A percentile compares a stretch with the other conserved stretches of the same genome.
These are phyloP conservation scores for Eulemur albifrons DNA, from an alignment of 2,797 vertebrate genomes.

Conservation along the genomic window DNA sequence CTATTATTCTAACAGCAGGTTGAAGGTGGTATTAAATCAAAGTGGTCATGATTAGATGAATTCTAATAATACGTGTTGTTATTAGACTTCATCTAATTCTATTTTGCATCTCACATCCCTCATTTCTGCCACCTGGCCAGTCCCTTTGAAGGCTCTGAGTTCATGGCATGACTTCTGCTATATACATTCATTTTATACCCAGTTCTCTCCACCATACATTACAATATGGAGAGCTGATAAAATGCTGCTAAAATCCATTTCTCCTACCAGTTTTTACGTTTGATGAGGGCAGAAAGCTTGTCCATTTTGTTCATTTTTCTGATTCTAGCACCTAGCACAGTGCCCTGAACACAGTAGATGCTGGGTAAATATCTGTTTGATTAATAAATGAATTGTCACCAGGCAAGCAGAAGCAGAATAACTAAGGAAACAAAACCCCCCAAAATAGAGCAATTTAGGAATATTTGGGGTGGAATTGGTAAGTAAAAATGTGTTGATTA, in stretches of 20 bases:
- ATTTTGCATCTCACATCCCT: not conserved
- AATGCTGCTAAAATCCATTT: not conserved
- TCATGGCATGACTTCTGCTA: not conserved
- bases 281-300: not conserved
- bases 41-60: not conserved
- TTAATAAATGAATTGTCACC: not conserved
- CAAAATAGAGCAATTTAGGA: not conserved
- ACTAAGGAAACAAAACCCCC: not conserved
- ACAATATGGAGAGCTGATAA: not conserved
- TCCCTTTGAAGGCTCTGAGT: not conserved
- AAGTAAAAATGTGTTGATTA: not conserved
- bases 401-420: not conserved
- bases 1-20: not conserved
- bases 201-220: not conserved
- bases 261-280: not conserved
- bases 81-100: not conserved
- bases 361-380: not conserved
- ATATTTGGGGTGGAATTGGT: not conserved
- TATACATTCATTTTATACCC: not conserved
- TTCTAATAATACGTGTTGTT: not conserved
- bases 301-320: not conserved
- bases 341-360: not conserved
- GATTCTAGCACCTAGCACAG: not conserved
- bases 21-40: not conserved
- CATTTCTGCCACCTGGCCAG: not conserved